Conservation (phyloP, 2,113 vertebrate genomes). For the Dipodomys ordii region DNA sequence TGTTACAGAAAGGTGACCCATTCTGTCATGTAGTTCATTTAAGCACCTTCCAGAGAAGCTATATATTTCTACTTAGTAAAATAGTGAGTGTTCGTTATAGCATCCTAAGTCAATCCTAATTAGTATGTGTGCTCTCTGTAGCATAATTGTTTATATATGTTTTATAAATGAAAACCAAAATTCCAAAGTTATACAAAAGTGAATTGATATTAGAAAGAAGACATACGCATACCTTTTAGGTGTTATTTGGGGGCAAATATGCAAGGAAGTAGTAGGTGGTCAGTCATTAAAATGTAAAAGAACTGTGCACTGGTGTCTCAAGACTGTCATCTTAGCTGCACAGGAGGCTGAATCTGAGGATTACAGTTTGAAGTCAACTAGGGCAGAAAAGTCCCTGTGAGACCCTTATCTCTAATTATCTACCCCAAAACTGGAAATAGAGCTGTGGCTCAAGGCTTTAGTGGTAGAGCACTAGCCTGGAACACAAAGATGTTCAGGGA, state of each 20-base stretch:
- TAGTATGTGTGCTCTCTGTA: neutral
- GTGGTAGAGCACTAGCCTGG: too few species aligned
- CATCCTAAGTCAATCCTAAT: neutral
- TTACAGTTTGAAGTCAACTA: too few species aligned
- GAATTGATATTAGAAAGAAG: neutral
- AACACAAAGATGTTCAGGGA: too few species aligned
- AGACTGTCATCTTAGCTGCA: too few species aligned
- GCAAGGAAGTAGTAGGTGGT: too few species aligned
- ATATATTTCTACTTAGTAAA: conserved; percentile 8
- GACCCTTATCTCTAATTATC: too few species aligned
- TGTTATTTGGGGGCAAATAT: neutral
- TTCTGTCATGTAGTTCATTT: neutral
- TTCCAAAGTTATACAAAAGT: neutral
- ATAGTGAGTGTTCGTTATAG: neutral
- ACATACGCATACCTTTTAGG: neutral
- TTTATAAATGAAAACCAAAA: neutral
- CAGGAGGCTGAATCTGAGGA: too few species aligned
- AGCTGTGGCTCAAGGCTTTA: too few species aligned
- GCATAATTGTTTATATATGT: neutral
- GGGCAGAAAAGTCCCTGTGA: too few species aligned
- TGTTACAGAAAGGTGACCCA: neutral
- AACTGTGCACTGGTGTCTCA: too few species aligned
- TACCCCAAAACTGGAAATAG: too few species aligned
- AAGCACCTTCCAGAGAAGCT: neutral
- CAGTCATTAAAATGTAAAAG: too few species aligned